These are phyloP conservation scores for Cynopterus sphinx DNA, from an alignment of 2,797 vertebrate genomes.

Conservation along the genomic window DNA sequence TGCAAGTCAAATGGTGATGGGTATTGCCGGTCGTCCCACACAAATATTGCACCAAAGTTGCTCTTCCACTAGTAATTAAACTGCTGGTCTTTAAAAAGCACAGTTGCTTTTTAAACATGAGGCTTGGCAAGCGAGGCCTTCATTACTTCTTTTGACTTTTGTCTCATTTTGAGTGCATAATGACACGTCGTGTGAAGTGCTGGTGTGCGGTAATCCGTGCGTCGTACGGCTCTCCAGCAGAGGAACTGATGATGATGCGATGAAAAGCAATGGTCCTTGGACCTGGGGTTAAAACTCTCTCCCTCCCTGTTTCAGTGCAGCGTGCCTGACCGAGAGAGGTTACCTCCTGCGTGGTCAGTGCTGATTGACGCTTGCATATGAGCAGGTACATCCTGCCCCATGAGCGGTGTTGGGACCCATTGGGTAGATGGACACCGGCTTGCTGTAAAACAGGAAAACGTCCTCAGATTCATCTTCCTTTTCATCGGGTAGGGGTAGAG, in stretches of 20 bases:
- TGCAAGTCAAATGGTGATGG: neutral
- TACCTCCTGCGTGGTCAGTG: neutral
- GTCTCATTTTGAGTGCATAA: neutral
- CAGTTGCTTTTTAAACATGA: neutral
- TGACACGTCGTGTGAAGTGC: neutral
- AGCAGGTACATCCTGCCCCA: neutral
- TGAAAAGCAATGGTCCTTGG: neutral
- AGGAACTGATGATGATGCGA: neutral
- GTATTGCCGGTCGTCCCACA: neutral
- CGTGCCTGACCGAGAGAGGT: neutral
- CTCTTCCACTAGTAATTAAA: neutral
- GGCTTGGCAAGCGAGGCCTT: neutral
- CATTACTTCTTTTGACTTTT: neutral
- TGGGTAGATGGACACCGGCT: neutral
- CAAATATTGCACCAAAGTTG: neutral
- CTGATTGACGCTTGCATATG: neutral
- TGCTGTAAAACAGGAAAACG: neutral
- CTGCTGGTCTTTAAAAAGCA: neutral
- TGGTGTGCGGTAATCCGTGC: neutral
- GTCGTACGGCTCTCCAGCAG: neutral
- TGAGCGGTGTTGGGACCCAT: neutral
- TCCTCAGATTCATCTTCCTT: slow-evolving; percentile 48
- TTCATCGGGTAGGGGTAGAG: neutral
- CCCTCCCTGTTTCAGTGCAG: neutral
- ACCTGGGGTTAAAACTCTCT: neutral